These are phyloP conservation scores for Pterostichus niger DNA, from an alignment of 2,888 invertebrate species.

Conservation along the genomic window DNA sequence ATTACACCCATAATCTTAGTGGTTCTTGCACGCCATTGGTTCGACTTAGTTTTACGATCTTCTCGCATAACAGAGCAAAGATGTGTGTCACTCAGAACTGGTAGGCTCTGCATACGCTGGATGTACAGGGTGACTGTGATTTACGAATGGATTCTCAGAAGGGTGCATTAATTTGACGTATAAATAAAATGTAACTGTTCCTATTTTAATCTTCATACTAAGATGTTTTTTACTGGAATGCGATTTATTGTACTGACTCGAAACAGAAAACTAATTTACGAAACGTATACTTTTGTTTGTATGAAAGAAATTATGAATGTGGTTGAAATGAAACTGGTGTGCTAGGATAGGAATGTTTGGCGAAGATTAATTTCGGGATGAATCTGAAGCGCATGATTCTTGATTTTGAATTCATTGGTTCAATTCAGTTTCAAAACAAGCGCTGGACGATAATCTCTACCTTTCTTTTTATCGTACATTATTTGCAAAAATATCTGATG, in stretches of 20 bases:
- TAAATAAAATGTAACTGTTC: constrained; percentile 54
- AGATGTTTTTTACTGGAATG: constrained; percentile 18
- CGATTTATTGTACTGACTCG: constrained; percentile 14
- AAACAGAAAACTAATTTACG: constrained; percentile 9
- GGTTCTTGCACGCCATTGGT: constrained; percentile 46
- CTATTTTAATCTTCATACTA: constrained; percentile 40
- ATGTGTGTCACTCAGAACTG: constrained; percentile 54
- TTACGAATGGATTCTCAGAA: constrained; percentile 2
- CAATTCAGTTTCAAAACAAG: no score
- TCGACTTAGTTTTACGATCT: constrained; percentile 56
- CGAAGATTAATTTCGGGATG: no score
- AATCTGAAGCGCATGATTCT: no score
- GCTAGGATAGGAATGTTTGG: no score
- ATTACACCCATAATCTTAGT: constrained; percentile 57
- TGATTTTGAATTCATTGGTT: no score
- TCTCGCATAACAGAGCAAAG: constrained; percentile 30
- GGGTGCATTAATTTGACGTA: constrained; percentile 47
- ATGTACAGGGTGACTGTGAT: not conserved
- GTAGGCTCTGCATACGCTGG: not conserved
- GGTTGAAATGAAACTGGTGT: no score
- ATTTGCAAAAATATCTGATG: no score
- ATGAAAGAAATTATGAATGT: no score
- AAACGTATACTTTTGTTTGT: no score
- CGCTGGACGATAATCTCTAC: no score
- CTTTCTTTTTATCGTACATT: no score